phyloP scores from a whole-genome alignment of 2,113 vertebrate species.

The Leptocoma aspasia region DNA sequence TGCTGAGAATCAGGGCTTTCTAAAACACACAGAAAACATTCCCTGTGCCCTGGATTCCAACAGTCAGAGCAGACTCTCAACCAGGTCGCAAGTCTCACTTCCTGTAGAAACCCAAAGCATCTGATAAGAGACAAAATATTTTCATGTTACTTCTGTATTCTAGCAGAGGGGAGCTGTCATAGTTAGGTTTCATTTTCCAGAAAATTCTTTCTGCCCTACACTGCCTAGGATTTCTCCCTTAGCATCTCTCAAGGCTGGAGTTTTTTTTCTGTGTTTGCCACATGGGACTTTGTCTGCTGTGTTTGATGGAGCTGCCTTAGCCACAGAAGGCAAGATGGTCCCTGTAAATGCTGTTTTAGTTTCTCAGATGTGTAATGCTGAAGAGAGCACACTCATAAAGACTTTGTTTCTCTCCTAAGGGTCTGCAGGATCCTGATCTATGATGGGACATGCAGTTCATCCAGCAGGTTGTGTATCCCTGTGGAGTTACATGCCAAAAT shows the following conservation, averaged over 20 bases:
- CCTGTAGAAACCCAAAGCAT: neutral
- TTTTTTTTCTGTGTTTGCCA: neutral
- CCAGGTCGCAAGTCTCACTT: neutral
- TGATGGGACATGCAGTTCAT: accelerated
- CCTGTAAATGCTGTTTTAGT: neutral
- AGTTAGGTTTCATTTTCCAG: neutral
- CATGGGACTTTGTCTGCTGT: neutral
- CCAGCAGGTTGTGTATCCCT: neutral
- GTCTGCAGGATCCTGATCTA: neutral
- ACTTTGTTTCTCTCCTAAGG: neutral
- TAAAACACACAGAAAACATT: no score
- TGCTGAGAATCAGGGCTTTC: no score
- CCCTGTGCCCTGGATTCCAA: no score
- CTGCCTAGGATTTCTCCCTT: neutral
- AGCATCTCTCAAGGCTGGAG: neutral
- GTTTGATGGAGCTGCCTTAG: neutral
- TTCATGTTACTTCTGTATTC: neutral
- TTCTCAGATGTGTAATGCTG: neutral
- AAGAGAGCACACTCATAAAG: neutral
- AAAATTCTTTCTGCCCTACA: neutral
- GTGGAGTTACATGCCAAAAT: neutral
- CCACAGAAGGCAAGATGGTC: neutral
- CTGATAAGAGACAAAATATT: neutral
- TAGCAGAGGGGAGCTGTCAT: neutral
- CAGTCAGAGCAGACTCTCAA: neutral